Evolutionary conservation across 2,113 vertebrate species (phyloP), one percentile per base, ranked within the genome.

Genomic region (Patagioenas fasciata): DNA sequence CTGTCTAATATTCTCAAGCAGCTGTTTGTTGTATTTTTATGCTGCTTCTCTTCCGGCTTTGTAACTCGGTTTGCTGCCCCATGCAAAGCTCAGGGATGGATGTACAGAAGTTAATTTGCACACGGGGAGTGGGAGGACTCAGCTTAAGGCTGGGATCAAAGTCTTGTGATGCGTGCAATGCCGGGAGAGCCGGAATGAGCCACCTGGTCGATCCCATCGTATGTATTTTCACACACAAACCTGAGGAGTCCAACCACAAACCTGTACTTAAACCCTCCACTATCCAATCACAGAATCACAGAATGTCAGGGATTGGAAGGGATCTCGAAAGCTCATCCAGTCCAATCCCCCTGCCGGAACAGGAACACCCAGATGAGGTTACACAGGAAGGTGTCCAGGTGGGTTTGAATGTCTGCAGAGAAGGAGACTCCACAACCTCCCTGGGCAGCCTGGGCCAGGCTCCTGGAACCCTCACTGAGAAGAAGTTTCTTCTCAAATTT

Each of bases 151-250:
- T 32, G 50, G 53, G 51, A 89, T 75, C 73, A 84, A 87, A 80
- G 53, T 11, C 34, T 11, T 36, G 24, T 16, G 13, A 81, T 13
- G 23, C 2, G 1, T 7, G 4, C 0, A 0, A 34, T 11, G 36
- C 66, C 38, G 7, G 58, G 2, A 74, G 18, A 72, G 50, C 50
- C 16, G 57, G 10, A 62, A 28, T 1, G 11, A 18, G 19, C 48
- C 65, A 11, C 23, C 19, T 0, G 0, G 34, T 18, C 57, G 17
- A 19, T 57, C 38, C 75, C 1, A 0, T 6, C 4, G 0, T 11
- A 3, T 0, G 1, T 3, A 13, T 48, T 51, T 73, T 34, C 25
- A 13, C 24, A 36, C 9, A 17, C 4, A 23, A 23, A 4, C 28
- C 66, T 3, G 10, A 1, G 10, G 16, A 44, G 42, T 15, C 26